These are phyloP conservation scores for Latrodectus geometricus DNA, from an alignment of 1,140 invertebrate genomes.

Conservation along the genomic window DNA sequence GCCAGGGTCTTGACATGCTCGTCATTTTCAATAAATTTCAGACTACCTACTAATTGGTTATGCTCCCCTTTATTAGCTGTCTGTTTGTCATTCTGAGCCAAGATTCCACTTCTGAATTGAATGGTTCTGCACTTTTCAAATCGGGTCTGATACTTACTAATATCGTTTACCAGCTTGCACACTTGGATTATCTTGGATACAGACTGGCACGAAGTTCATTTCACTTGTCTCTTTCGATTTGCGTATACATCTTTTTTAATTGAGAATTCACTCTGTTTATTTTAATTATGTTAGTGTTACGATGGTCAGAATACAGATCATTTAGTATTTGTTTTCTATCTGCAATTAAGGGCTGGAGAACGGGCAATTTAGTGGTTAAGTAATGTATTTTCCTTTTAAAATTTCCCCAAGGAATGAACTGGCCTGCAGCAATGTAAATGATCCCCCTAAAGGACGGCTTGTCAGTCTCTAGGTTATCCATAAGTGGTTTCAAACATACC, in stretches of 20 bases:
- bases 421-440: not conserved
- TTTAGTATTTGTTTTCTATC: not conserved
- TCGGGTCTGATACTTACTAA: not conserved
- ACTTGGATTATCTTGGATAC: not conserved
- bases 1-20: not conserved
- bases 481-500: not conserved
- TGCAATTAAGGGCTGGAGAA: not conserved
- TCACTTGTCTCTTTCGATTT: not conserved
- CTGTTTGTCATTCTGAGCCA: not conserved
- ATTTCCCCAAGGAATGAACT: not conserved
- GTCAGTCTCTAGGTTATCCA: not conserved
- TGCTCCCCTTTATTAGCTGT: not conserved
- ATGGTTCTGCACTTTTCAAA: not conserved
- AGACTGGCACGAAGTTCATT: not conserved
- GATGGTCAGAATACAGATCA: not conserved
- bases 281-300: not conserved
- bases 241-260: not conserved
- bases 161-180: not conserved
- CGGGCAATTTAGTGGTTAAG: not conserved
- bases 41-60: not conserved
- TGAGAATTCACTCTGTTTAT: not conserved
- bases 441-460: not conserved
- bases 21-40: not conserved
- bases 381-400: not conserved
- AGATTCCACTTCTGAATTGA: not conserved